Evolutionary conservation across 2,797 vertebrate species (phyloP), one percentile per base, ranked within the genome.

Genomic region (Phoxinus dragarum): DNA sequence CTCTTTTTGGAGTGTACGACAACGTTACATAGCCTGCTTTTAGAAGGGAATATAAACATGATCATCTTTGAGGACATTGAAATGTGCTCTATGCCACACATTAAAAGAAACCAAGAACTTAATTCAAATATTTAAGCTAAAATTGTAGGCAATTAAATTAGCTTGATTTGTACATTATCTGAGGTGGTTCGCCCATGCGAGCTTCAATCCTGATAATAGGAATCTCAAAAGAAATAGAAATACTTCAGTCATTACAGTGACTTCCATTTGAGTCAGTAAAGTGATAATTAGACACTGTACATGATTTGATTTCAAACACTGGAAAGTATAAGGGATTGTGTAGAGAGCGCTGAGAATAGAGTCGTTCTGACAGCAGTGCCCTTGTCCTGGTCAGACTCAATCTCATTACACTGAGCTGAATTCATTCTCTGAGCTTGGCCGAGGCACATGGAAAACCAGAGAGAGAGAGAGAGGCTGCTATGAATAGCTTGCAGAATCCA

Each of bases 321-420:
- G 34, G 9, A 31, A 67, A 21, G n/a, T 61, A 47, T 21, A 6
- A 61, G 5, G 31, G 40, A 52, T 19, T 31, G 14, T 19, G 59
- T 11, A 36, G 12, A 80, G 72, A 72, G n/a, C 0, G 12, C 31
- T 44, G 49, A 75, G 76, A 73, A 66, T 5, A 71, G 14, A 44
- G 27, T 11, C 82, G 78, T 36, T 78, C 23, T 56, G 47, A 71
- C 74, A 61, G 36, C 52, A 80, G 67, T 75, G 68, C 75, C 56
- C 38, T 91, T 89, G 93, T n/a, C 40, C 71, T 84, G 78, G 80
- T 86, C 87, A 80, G 23, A 54, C 23, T 84, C 83, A 91, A 91
- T 86, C 92, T 88, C 80, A 84, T 88, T 85, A 84, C 72, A 74
- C 34, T 77, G 84, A 88, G 76, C 88, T 79, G 73, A 68, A 54